phyloP scores from a whole-genome alignment of 1,140 invertebrate genomes.

The Lethrus apterus region DNA sequence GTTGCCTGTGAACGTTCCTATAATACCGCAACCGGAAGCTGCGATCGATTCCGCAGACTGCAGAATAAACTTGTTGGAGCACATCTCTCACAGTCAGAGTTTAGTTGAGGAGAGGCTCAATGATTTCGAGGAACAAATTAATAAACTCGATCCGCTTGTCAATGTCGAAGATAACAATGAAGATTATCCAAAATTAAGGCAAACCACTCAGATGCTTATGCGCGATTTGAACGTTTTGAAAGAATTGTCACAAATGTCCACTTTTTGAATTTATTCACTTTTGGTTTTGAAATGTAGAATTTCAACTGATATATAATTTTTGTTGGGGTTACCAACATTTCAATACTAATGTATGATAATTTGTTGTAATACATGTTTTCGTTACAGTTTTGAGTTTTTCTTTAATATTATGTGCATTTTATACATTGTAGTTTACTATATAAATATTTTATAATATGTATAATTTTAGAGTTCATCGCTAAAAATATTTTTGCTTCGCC shows the following conservation, averaged over 20 bases:
- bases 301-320: no score
- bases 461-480: slow-evolving; percentile 19
- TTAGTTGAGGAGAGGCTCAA: slow-evolving; percentile 64
- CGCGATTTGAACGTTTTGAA: slow-evolving; percentile 48
- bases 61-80: slow-evolving; percentile 65
- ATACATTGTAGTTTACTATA: no score
- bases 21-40: slow-evolving; percentile 68
- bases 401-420: no score
- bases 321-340: no score
- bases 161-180: slow-evolving; percentile 35
- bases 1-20: slow-evolving; percentile 24
- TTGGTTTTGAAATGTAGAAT: no score
- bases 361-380: no score
- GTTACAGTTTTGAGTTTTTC: no score
- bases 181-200: slow-evolving; percentile 44
- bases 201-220: slow-evolving; percentile 50
- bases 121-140: slow-evolving; percentile 69
- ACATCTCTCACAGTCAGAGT: slow-evolving; percentile 67
- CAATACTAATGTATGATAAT: no score
- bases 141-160: slow-evolving; percentile 45
- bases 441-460: no score
- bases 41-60: slow-evolving; percentile 73
- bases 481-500: slow-evolving; percentile 31
- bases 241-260: slow-evolving; percentile 41
- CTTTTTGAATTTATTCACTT: slow-evolving; percentile 15